These are phyloP conservation scores for Acheta domesticus DNA, from an alignment of 2,888 invertebrate species.

Conservation along the genomic window DNA sequence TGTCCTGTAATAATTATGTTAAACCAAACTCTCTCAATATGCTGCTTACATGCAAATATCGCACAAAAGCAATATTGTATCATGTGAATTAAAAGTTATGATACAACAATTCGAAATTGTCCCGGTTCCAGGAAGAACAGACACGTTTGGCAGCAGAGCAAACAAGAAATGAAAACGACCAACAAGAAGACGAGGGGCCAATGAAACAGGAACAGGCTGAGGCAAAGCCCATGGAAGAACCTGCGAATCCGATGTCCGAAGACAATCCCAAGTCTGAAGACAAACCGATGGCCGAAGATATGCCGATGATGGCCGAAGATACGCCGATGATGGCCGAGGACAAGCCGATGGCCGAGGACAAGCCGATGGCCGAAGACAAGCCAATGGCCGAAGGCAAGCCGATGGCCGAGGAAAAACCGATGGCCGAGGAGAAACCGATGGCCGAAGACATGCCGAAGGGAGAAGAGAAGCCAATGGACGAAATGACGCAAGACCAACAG, in stretches of 20 bases:
- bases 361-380: not conserved
- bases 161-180: not conserved
- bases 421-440: slow-evolving; percentile 24
- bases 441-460: slow-evolving; percentile 23
- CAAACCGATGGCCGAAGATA: not conserved
- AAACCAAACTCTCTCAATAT: too few species aligned
- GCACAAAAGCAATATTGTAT: too few species aligned
- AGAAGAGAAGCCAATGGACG: slow-evolving; percentile 22
- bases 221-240: not conserved
- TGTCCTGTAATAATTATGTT: too few species aligned
- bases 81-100: too few species aligned
- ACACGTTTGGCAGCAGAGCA: too few species aligned
- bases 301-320: not conserved
- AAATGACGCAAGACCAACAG: slow-evolving; percentile 7
- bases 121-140: too few species aligned
- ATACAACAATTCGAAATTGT: too few species aligned
- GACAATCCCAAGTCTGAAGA: not conserved
- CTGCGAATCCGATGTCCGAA: slow-evolving; percentile 12
- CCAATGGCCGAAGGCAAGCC: not conserved
- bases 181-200: not conserved
- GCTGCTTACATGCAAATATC: too few species aligned
- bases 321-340: too few species aligned
- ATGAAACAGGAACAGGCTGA: not conserved
- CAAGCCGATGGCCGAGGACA: not conserved
- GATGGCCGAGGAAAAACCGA: slow-evolving; percentile 20